Percentiles rank a stretch among this genome's conserved stretches.
Evolutionary conservation across 2,888 invertebrate genomes (phyloP).

Genomic region (Pterobdella sp.): DNA sequence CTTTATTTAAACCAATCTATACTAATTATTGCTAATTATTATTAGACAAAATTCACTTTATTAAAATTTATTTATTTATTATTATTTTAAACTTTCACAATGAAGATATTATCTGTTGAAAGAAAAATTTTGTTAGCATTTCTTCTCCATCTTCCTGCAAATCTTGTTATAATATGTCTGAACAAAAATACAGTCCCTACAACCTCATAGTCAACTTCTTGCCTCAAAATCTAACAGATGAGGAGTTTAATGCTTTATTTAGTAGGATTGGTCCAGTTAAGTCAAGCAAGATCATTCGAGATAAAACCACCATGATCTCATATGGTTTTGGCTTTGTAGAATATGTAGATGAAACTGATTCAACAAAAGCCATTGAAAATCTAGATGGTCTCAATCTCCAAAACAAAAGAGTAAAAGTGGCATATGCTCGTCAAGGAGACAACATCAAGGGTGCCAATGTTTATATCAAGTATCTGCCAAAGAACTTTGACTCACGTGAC

Average conservation of each 20-base stretch:
- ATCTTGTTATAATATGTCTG: constrained; percentile 22
- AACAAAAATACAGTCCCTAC: constrained; percentile 29
- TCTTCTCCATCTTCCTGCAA: constrained; percentile 14
- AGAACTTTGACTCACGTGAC: constrained; percentile 60
- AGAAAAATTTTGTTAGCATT: constrained; percentile 1
- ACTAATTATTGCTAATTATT: background rate
- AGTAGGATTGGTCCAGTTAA: constrained; percentile 78
- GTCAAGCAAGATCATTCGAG: constrained; percentile 68
- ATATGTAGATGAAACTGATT: constrained; percentile 75
- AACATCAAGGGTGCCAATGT: constrained; percentile 87
- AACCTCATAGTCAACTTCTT: constrained; percentile 91
- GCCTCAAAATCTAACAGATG: constrained; percentile 84
- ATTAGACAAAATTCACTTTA: background rate
- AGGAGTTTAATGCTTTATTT: constrained; percentile 80
- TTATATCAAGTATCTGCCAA: constrained; percentile 81
- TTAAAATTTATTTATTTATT: background rate
- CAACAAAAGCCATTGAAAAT: constrained; percentile 72
- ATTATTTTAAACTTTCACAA: constrained; percentile 1
- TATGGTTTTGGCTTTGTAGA: constrained; percentile 93
- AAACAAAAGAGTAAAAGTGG: constrained; percentile 85
- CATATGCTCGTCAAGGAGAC: constrained; percentile 82
- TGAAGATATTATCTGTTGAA: constrained; percentile 11
- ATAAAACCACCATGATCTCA: constrained; percentile 72
- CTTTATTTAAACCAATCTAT: background rate
- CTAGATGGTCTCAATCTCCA: constrained; percentile 80